phyloP scores from a whole-genome alignment of 53 echinoderm and acorn worm genomes.

The Echinometra lucunter region DNA sequence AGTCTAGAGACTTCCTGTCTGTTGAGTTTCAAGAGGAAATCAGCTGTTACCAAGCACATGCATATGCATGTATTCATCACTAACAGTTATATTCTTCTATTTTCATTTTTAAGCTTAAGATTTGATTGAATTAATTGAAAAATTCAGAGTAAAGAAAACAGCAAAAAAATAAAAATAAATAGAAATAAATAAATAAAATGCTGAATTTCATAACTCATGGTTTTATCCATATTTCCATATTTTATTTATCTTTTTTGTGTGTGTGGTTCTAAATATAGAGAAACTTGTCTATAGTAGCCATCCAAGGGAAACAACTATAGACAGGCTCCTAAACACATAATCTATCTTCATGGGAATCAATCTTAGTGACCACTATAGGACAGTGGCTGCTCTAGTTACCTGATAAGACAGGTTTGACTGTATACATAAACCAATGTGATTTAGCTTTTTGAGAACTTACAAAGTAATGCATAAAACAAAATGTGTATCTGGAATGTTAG shows the following conservation, averaged over 20 bases:
- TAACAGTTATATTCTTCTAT: neutral
- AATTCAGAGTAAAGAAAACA: neutral
- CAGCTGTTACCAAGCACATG: constrained; percentile 31
- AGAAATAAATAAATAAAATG: too few species aligned
- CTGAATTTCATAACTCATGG: too few species aligned
- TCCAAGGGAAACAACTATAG: too few species aligned
- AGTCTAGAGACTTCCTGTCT: constrained; percentile 26
- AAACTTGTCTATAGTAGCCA: too few species aligned
- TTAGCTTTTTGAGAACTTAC: neutral
- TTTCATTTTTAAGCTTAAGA: neutral
- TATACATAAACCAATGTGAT: neutral
- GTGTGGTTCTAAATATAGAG: neutral
- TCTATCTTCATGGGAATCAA: too few species aligned
- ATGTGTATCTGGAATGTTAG: neutral
- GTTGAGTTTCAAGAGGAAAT: constrained; percentile 5
- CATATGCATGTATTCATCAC: neutral
- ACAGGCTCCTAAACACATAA: too few species aligned
- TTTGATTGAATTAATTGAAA: neutral
- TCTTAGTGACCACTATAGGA: too few species aligned
- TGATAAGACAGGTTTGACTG: too few species aligned
- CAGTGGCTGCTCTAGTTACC: too few species aligned
- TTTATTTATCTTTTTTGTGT: too few species aligned
- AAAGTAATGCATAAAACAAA: neutral
- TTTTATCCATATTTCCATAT: too few species aligned
- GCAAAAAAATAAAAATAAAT: too few species aligned